A percentile compares a stretch with the other conserved stretches of the same genome.
Conservation (phyloP, 2,113 vertebrate genomes). For the Dolichallabes microphthalmus region DNA sequence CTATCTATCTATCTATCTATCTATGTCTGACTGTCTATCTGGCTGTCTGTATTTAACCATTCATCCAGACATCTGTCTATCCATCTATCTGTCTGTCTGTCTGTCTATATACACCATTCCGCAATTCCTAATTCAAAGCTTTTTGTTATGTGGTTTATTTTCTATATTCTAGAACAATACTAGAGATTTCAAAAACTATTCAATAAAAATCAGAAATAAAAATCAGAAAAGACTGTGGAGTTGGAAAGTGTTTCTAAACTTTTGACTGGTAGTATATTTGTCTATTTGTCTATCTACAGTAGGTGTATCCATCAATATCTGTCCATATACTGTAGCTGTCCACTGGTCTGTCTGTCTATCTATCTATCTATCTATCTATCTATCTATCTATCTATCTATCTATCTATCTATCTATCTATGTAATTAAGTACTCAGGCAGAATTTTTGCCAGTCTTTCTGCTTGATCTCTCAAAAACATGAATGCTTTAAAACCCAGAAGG, state of each 20-base stretch:
- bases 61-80: too few species aligned
- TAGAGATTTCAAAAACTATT: too few species aligned
- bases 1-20: background rate
- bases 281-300: background rate
- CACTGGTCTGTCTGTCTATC: background rate
- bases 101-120: background rate
- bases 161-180: too few species aligned
- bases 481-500: slow-evolving; percentile 45
- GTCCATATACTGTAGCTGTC: background rate
- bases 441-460: background rate
- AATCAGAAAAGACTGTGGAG: too few species aligned
- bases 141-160: too few species aligned
- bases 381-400: background rate
- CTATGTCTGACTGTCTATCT: background rate
- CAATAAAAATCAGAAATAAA: too few species aligned
- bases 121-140: too few species aligned
- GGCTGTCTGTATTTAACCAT: background rate
- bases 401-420: background rate
- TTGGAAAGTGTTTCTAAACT: too few species aligned
- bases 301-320: background rate
- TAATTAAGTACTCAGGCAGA: background rate
- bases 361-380: background rate
- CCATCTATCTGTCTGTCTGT: background rate
- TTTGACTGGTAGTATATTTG: background rate
- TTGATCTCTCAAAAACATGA: background rate